A percentile compares a stretch with the other conserved stretches of the same genome.
Conservation (phyloP, 1,140 invertebrate species). For the Leptinotarsa lineolata region DNA sequence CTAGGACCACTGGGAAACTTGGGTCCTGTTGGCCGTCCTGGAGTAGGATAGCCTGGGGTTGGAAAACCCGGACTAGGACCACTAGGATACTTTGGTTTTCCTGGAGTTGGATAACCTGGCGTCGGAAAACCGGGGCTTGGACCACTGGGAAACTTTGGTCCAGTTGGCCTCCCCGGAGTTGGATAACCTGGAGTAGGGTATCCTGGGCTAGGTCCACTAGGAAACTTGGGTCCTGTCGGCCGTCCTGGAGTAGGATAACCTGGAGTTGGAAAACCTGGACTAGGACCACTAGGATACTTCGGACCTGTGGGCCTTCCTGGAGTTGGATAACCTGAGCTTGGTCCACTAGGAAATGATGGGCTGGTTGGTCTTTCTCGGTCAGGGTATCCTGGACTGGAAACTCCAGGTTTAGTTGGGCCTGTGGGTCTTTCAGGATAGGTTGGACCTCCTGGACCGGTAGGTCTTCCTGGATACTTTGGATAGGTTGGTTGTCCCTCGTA, state of each 20-base stretch:
- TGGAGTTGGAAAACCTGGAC: conserved; percentile 46
- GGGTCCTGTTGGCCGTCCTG: conserved; percentile 48
- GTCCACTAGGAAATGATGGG: conserved; percentile 13
- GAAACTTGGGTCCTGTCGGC: conserved; percentile 54
- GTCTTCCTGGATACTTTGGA: conserved; percentile 56
- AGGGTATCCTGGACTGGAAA: conserved; percentile 16
- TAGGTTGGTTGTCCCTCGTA: conserved; percentile 65
- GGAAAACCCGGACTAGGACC: conserved; percentile 34
- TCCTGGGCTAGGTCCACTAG: conserved; percentile 14
- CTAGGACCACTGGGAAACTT: conserved; percentile 43
- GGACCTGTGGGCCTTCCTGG: conserved; percentile 19
- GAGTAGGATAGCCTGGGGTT: conserved; percentile 50
- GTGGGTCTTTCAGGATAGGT: conserved; percentile 16
- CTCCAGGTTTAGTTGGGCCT: conserved; percentile 9
- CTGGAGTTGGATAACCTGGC: conserved; percentile 17
- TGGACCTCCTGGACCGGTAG: conserved; percentile 25
- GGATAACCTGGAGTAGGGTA: conserved; percentile 17
- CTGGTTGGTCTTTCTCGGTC: neutral
- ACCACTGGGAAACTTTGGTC: conserved; percentile 49
- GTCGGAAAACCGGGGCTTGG: conserved; percentile 17
- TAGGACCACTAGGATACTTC: conserved; percentile 7
- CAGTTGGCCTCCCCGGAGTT: conserved; percentile 41
- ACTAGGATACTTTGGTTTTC: conserved; percentile 17
- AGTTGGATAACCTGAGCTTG: conserved; percentile 22
- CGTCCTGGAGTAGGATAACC: conserved; percentile 44